Conservation (phyloP, 2,888 invertebrate genomes). For the Craniophora ligustri region DNA sequence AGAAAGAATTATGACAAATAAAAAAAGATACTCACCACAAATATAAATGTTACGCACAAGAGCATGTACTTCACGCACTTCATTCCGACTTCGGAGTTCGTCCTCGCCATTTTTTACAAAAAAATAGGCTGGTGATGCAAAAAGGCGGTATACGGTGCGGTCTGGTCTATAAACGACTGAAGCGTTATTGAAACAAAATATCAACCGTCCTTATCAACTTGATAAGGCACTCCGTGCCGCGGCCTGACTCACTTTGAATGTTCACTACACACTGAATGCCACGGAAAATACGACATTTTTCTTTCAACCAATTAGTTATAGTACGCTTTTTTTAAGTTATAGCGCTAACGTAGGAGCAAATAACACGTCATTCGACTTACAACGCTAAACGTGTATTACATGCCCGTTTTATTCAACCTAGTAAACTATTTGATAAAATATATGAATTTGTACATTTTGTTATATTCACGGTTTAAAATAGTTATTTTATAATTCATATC, state of each 20-base stretch:
- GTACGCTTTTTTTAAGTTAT: conserved; percentile 41
- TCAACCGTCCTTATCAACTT: conserved; percentile 44
- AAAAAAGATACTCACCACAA: conserved; percentile 91
- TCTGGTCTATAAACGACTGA: too few species aligned
- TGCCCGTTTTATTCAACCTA: conserved; percentile 4
- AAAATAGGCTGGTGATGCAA: too few species aligned
- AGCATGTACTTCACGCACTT: conserved; percentile 93
- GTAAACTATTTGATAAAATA: too few species aligned
- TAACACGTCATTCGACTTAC: conserved; percentile 48
- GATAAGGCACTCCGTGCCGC: conserved; percentile 39
- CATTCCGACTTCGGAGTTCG: conserved; percentile 90
- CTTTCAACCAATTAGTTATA: conserved; percentile 69
- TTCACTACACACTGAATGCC: conserved; percentile 15
- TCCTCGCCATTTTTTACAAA: conserved; percentile 72
- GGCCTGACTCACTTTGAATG: conserved; percentile 31
- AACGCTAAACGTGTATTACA: conserved; percentile 8
- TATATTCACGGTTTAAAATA: too few species aligned
- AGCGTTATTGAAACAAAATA: too few species aligned
- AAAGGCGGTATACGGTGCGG: too few species aligned
- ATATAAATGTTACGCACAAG: conserved; percentile 92
- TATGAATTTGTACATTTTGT: too few species aligned
- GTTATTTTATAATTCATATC: too few species aligned
- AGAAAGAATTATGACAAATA: background rate
- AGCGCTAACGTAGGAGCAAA: conserved; percentile 51
- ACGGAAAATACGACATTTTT: conserved; percentile 58